Percentiles rank a stretch among this genome's conserved stretches.
Conservation (phyloP, 2,797 vertebrate species). For the Philypnodon macrostomus region DNA sequence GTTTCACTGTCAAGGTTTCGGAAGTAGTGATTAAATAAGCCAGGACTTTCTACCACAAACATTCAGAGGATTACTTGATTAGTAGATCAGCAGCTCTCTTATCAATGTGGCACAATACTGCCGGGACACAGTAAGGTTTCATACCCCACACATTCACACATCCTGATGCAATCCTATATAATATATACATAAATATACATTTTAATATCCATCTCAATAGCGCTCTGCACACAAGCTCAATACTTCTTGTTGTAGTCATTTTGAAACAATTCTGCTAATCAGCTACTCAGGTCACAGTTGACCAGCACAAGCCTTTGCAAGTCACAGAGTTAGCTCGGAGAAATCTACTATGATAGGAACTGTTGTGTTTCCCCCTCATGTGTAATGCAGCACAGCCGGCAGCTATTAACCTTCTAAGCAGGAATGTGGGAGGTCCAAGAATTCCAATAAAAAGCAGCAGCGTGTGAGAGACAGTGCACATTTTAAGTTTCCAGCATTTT, state of each 20-base stretch:
- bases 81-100: too few relatives aligned
- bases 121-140: too few relatives aligned
- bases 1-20: too few relatives aligned
- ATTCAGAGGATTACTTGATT: too few relatives aligned
- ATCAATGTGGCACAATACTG: too few relatives aligned
- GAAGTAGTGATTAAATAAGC: too few relatives aligned
- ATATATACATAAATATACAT: too few relatives aligned
- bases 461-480: slow-evolving; percentile 37
- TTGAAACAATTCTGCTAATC: slow-evolving; percentile 7
- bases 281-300: background rate
- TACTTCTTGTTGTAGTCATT: slow-evolving; percentile 3
- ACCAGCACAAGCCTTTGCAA: slow-evolving; percentile 23
- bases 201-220: too few relatives aligned
- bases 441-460: slow-evolving; percentile 78
- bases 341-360: slow-evolving; percentile 66
- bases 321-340: slow-evolving; percentile 37
- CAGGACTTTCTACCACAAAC: too few relatives aligned
- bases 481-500: slow-evolving; percentile 21
- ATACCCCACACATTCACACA: too few relatives aligned
- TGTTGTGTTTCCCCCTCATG: slow-evolving; percentile 73
- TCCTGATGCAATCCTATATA: too few relatives aligned
- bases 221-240: slow-evolving; percentile 15
- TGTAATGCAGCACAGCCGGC: slow-evolving; percentile 81
- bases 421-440: slow-evolving; percentile 82
- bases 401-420: slow-evolving; percentile 81